Conservation (phyloP, 1,140 invertebrate species). For the Drosophila sulfurigaster region DNA sequence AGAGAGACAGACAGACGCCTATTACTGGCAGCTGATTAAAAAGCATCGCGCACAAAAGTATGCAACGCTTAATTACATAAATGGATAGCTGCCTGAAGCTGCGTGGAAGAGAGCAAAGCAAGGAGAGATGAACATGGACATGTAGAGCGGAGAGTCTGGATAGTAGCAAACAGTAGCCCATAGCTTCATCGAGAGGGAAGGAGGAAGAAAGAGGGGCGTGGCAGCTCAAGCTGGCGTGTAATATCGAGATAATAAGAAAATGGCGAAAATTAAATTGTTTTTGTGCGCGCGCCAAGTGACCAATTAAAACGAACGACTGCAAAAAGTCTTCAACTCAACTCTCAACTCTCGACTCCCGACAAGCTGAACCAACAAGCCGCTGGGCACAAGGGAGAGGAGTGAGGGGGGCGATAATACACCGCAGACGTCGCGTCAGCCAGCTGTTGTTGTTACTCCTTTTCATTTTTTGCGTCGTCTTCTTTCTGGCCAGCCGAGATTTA, state of each 20-base stretch:
- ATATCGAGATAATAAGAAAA: slow-evolving; percentile 81
- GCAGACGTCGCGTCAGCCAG: slow-evolving; percentile 21
- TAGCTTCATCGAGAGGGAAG: slow-evolving; percentile 1
- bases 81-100: slow-evolving; percentile 42
- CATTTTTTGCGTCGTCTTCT: slow-evolving; percentile 15
- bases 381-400: neutral
- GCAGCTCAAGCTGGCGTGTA: slow-evolving; percentile 55
- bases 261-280: slow-evolving; percentile 81
- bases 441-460: slow-evolving; percentile 35
- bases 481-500: slow-evolving; percentile 62
- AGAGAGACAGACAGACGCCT: slow-evolving; percentile 1
- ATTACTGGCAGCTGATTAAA: slow-evolving; percentile 52
- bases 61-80: slow-evolving; percentile 79
- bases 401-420: neutral
- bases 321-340: slow-evolving; percentile 54
- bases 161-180: neutral
- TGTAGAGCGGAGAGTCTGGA: neutral
- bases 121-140: slow-evolving; percentile 11
- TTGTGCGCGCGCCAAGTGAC: slow-evolving; percentile 76
- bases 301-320: slow-evolving; percentile 73
- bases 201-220: neutral
- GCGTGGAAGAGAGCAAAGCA: slow-evolving; percentile 1
- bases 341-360: slow-evolving; percentile 12
- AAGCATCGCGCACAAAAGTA: slow-evolving; percentile 54
- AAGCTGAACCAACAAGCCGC: slow-evolving; percentile 44